A percentile compares a stretch with the other conserved stretches of the same genome.
These are phyloP conservation scores for Diplosoma virens DNA, from an alignment of 23 tunicate species.

Conservation along the genomic window DNA sequence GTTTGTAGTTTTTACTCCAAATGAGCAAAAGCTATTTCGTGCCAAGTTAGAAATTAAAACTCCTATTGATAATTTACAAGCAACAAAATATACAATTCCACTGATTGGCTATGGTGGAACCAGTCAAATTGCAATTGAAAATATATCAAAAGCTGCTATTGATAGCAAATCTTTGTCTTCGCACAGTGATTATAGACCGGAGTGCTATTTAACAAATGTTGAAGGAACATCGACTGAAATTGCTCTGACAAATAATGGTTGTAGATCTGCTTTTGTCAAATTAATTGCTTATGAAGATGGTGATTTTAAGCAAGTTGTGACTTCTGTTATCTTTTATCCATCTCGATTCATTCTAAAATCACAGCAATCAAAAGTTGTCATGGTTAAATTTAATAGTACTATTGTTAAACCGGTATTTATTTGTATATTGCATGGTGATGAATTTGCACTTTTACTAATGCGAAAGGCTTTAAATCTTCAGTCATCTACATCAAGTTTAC, in stretches of 20 bases:
- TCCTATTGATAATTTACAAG: constrained; percentile 70
- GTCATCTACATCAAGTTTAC: constrained; percentile 29
- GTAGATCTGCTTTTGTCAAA: constrained; percentile 58
- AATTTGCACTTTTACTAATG: constrained; percentile 53
- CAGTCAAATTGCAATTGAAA: constrained; percentile 42
- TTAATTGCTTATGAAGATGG: constrained; percentile 41
- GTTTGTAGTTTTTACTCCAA: constrained; percentile 48
- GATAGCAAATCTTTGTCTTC: neutral
- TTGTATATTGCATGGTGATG: constrained; percentile 67
- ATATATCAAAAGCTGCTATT: constrained; percentile 5
- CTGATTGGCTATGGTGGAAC: constrained; percentile 77
- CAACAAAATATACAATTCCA: constrained; percentile 85
- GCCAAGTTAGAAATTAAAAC: constrained; percentile 86
- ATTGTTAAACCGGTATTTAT: neutral
- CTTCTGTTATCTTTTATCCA: constrained; percentile 38
- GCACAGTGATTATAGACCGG: constrained; percentile 10
- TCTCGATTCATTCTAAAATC: constrained; percentile 46
- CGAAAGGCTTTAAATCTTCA: constrained; percentile 41
- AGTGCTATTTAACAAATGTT: neutral
- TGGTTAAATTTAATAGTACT: neutral
- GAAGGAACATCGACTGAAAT: neutral
- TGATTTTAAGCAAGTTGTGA: neutral
- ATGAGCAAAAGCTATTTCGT: constrained; percentile 40
- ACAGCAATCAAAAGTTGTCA: constrained; percentile 22
- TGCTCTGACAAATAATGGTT: constrained; percentile 4